Conservation (phyloP, 2,888 invertebrate species). For the Capitulum mitella region DNA sequence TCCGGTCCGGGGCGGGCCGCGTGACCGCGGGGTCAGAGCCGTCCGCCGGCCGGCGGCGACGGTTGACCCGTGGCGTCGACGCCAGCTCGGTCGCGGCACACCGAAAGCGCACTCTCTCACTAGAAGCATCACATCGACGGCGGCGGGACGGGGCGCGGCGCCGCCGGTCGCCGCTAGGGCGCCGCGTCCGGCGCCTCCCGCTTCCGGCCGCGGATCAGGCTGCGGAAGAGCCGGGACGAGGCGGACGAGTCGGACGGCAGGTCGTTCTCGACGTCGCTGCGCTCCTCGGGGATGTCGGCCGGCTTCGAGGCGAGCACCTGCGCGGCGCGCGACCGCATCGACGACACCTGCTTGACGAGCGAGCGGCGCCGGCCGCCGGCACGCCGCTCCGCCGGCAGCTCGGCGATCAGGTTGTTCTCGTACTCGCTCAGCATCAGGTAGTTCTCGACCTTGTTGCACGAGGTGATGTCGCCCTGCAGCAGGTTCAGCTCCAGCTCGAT, state of each 20-base stretch:
- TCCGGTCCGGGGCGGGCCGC: no score
- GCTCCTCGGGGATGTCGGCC: constrained; percentile 5
- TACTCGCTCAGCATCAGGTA: constrained; percentile 78
- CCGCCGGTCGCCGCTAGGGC: no score
- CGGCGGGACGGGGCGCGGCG: no score
- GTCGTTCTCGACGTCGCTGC: not conserved
- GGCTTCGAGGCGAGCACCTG: not conserved
- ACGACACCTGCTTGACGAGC: not conserved
- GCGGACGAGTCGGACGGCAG: not conserved
- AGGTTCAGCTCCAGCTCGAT: constrained; percentile 51
- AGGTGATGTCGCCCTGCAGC: constrained; percentile 39
- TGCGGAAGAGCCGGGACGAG: not conserved
- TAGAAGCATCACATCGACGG: no score
- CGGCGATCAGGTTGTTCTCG: constrained; percentile 73
- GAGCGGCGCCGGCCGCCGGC: not conserved
- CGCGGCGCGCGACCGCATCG: not conserved
- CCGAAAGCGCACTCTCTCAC: no score
- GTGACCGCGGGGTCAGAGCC: no score
- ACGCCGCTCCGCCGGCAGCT: constrained; percentile 52
- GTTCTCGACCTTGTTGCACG: constrained; percentile 60
- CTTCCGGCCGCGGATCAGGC: not conserved
- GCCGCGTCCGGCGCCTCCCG: not conserved
- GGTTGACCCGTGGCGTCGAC: no score
- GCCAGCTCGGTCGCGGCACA: no score
- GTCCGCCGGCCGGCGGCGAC: no score